Base-by-base conservation (phyloP, 2,113 vertebrate species). In the Kryptolebias marmoratus region DNA sequence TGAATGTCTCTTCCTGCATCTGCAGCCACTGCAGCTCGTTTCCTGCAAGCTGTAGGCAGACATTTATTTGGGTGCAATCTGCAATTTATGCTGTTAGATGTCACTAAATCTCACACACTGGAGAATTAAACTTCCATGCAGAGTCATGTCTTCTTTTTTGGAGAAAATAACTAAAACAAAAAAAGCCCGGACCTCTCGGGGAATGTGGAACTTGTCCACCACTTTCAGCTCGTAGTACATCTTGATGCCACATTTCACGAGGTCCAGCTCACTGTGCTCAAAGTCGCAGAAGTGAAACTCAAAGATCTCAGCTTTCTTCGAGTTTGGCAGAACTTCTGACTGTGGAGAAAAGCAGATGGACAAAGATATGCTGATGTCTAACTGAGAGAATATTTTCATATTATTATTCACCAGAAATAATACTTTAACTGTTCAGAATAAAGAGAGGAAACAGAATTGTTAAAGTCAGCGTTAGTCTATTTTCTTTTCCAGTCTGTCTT, bases 171-270 rank as follows among this genome's bases (percentile, higher is more conserved):
- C n/a, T n/a, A 16, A 10, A 63, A 9, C 6, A 2, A 50, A 64
- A 11, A 10, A 11, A 15, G 1, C 28, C 49, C 91, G 13, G 31
- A 94, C 94, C 91, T 94, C 94, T 85, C 93, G 89, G 68, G 94
- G 94, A 65, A 95, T 90, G 78, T 94, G 93, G 49, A 95, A 95
- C 90, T 95, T 94, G 84, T 95, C 93, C 64, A 95, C 94, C 82
- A 95, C 94, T 44, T 94, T 93, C 53, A 95, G 91, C 5, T 94
- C 94, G 44, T 94, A 95, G 84, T 94, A 95, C 94, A 95, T 94
- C 75, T 86, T 88, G 83, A 95, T 91, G 47, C 92, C 94, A n/a
- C 94, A 94, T 69, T 92, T 94, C 50, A 95, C 94, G 75, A 95
- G 90, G 1, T 95, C 93, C 82, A 94, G 67, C 16, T 94, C 92